Conservation (phyloP, 2,113 vertebrate genomes). For the Stigmatopora nigra region DNA sequence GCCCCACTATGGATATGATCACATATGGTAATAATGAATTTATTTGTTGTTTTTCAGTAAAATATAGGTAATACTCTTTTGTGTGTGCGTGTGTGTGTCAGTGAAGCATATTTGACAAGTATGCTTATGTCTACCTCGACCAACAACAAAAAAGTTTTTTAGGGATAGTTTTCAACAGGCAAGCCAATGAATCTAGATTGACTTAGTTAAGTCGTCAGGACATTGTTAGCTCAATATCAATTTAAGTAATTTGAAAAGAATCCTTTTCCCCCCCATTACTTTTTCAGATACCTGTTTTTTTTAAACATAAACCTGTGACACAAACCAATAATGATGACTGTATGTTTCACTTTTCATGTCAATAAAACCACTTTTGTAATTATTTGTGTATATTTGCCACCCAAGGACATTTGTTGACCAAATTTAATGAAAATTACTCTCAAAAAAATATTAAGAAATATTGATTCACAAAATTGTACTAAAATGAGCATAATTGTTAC, state of each 20-base stretch:
- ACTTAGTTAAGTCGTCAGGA: conserved; percentile 36
- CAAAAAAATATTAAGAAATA: too few species aligned
- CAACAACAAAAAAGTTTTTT: conserved; percentile 42
- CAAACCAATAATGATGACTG: conserved; percentile 58
- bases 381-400: background rate
- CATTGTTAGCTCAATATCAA: conserved; percentile 42
- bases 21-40: conserved; percentile 35
- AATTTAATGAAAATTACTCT: too few species aligned
- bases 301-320: conserved; percentile 73
- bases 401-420: too few species aligned
- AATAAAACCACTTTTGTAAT: conserved; percentile 92
- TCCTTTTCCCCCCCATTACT: conserved; percentile 3
- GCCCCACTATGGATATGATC: conserved; percentile 37
- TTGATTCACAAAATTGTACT: too few species aligned
- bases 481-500: too few species aligned
- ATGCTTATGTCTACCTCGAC: conserved; percentile 68
- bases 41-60: conserved; percentile 43
- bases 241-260: conserved; percentile 30
- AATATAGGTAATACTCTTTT: conserved; percentile 40
- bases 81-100: conserved; percentile 27
- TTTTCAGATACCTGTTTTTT: conserved; percentile 50
- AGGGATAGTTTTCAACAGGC: conserved; percentile 26
- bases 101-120: conserved; percentile 49
- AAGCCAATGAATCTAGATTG: conserved; percentile 23
- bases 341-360: conserved; percentile 88